Conservation (phyloP, 2,888 invertebrate species). For the Leucophora obtusa region DNA sequence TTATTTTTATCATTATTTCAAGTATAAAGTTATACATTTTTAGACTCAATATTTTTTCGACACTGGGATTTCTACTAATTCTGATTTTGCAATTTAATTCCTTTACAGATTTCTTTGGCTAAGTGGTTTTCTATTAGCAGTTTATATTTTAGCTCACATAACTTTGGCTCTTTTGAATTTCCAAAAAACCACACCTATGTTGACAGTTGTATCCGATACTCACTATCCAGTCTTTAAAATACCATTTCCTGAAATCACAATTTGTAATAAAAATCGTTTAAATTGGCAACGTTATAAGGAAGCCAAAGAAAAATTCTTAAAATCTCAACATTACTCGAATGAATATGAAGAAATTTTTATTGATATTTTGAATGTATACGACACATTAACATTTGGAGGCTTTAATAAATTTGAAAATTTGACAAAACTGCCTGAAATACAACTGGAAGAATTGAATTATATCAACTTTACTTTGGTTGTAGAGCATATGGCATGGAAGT, state of each 20-base stretch:
- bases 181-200: constrained; percentile 61
- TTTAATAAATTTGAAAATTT: constrained; percentile 69
- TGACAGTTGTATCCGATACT: constrained; percentile 73
- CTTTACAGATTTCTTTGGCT: background rate
- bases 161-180: background rate
- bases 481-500: constrained; percentile 74
- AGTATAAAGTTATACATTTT: too few relatives aligned
- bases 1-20: too few relatives aligned
- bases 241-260: constrained; percentile 74
- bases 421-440: background rate
- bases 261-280: constrained; percentile 76
- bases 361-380: constrained; percentile 69
- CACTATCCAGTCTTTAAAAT: constrained; percentile 72
- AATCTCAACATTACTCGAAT: constrained; percentile 55
- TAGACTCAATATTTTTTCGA: too few relatives aligned
- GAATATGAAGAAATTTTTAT: constrained; percentile 67
- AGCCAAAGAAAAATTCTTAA: constrained; percentile 68
- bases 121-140: background rate
- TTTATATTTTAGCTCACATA: background rate
- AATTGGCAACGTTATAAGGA: constrained; percentile 74
- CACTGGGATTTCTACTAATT: too few relatives aligned
- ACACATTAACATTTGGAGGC: constrained; percentile 69
- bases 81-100: background rate
- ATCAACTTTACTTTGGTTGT: constrained; percentile 72
- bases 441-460: constrained; percentile 32